phyloP scores from a whole-genome alignment of 1,140 invertebrate genomes.

The Papilio polytes region DNA sequence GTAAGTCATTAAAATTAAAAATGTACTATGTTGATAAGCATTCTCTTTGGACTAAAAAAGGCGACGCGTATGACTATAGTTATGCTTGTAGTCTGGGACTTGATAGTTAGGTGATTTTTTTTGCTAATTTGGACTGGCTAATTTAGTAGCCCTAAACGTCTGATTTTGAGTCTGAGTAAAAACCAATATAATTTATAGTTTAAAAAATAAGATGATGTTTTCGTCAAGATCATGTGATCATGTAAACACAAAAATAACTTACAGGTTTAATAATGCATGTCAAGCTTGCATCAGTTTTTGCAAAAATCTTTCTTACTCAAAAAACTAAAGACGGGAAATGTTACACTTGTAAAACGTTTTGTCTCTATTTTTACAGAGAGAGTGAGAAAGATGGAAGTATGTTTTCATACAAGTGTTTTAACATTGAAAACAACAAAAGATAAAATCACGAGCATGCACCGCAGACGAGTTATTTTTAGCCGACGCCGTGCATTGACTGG shows the following conservation, averaged over 20 bases:
- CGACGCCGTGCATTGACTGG: conserved; percentile 6
- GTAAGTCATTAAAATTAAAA: too few species aligned
- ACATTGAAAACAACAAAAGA: neutral
- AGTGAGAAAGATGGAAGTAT: neutral
- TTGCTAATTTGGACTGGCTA: too few species aligned
- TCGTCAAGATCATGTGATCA: neutral
- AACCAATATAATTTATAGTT: too few species aligned
- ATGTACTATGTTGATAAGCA: too few species aligned
- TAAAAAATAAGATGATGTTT: neutral
- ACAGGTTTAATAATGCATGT: neutral
- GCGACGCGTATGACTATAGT: too few species aligned
- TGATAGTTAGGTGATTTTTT: too few species aligned
- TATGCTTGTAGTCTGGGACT: too few species aligned
- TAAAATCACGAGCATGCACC: conserved; percentile 3
- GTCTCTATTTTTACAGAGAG: neutral
- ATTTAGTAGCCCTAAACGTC: too few species aligned
- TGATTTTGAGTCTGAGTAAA: too few species aligned
- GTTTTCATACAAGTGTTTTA: neutral
- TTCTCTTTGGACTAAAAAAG: too few species aligned
- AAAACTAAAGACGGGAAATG: neutral
- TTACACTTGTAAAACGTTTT: neutral
- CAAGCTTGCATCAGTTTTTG: neutral
- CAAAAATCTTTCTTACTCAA: neutral
- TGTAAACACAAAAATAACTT: neutral
- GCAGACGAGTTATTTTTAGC: conserved; percentile 4